Conservation (phyloP, 2,113 vertebrate species). For the Dicerorhinus sumatrensis region DNA sequence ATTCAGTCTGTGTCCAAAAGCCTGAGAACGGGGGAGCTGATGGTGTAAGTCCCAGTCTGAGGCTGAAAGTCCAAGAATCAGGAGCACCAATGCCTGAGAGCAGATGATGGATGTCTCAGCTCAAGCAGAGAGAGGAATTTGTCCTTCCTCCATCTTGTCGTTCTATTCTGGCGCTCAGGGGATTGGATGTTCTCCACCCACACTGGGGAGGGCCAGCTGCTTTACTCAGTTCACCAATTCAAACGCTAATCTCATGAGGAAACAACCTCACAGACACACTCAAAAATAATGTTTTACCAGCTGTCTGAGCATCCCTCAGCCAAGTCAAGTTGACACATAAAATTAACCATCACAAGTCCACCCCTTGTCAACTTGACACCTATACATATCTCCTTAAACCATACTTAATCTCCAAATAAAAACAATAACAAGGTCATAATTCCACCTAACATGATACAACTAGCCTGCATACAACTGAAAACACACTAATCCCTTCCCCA, state of each 20-base stretch:
- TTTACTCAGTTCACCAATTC: background rate
- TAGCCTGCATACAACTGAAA: background rate
- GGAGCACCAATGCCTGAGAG: background rate
- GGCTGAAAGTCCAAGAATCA: background rate
- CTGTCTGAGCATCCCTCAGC: background rate
- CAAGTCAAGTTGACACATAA: background rate
- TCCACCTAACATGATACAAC: background rate
- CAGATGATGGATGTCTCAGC: background rate
- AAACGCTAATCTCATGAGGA: background rate
- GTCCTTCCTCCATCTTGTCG: background rate
- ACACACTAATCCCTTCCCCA: background rate
- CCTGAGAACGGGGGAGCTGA: background rate
- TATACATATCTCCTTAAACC: background rate
- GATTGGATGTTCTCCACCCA: background rate
- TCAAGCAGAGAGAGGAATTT: background rate
- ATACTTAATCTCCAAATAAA: background rate
- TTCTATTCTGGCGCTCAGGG: background rate
- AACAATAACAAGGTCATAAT: background rate
- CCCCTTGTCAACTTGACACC: background rate
- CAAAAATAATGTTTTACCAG: background rate
- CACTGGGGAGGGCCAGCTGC: background rate
- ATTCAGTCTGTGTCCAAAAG: background rate
- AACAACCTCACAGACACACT: background rate
- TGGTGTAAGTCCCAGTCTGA: background rate
- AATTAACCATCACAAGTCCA: background rate